Conservation (phyloP, 2,797 vertebrate genomes). For the Graptemys geographica region DNA sequence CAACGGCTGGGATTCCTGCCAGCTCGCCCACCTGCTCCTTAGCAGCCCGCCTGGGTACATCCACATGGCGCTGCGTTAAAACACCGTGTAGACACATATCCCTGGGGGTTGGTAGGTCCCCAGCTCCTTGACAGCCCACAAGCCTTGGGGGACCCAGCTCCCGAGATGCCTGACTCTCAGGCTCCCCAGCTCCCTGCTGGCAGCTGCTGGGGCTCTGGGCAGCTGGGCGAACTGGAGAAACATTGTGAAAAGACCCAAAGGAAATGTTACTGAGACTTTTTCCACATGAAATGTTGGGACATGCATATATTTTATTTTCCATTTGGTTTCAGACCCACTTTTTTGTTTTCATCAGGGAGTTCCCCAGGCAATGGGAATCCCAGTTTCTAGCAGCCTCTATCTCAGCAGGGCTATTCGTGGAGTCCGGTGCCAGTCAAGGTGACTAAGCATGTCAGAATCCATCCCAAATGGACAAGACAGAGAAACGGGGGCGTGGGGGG, state of each 20-base stretch:
- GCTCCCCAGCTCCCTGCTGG: too few species aligned
- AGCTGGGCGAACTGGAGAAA: too few species aligned
- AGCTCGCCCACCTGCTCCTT: background rate
- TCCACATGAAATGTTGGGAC: background rate
- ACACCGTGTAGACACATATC: background rate
- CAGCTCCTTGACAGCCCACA: background rate
- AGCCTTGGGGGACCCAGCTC: background rate
- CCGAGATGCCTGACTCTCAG: background rate
- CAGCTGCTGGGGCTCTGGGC: background rate
- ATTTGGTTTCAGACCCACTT: background rate
- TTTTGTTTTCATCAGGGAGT: background rate
- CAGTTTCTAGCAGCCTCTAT: background rate
- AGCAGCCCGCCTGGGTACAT: background rate
- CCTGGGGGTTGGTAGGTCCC: background rate
- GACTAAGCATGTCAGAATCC: background rate
- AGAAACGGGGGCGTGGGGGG: background rate
- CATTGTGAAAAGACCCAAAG: background rate
- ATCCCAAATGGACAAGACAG: background rate
- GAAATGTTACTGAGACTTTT: too few species aligned
- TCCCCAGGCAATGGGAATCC: background rate
- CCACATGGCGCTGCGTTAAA: background rate
- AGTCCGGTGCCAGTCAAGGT: background rate
- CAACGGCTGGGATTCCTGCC: background rate
- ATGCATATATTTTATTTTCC: background rate
- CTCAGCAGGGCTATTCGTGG: background rate